Percentiles rank a stretch among this genome's conserved stretches.
Conservation (phyloP, 2,888 invertebrate genomes). For the Stenoptilia bipunctidactyla region DNA sequence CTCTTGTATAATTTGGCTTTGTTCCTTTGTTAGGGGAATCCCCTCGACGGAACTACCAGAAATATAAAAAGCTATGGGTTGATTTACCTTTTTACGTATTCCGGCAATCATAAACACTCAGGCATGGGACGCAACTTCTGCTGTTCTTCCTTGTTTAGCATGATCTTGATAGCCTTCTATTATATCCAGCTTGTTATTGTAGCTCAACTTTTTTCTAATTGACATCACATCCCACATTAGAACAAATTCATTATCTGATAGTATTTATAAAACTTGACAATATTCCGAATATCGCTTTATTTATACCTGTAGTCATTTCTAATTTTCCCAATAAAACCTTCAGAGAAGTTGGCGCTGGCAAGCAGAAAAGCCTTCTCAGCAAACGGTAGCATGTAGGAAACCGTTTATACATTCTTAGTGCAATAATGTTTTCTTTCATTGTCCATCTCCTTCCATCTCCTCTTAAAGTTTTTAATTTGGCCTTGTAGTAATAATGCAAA, state of each 20-base stretch:
- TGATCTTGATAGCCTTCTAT: not conserved
- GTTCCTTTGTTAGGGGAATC: too few species aligned
- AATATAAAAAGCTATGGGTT: too few species aligned
- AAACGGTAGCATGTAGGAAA: not conserved
- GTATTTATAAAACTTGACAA: not conserved
- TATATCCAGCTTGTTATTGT: not conserved
- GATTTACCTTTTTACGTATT: not conserved
- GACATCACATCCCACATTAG: not conserved
- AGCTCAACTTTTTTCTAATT: not conserved
- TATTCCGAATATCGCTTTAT: not conserved
- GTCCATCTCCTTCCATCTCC: not conserved
- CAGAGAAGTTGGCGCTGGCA: not conserved
- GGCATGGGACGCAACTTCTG: not conserved
- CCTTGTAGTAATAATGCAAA: not conserved
- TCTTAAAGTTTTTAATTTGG: not conserved
- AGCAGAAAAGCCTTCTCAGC: not conserved
- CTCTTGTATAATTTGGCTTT: constrained; percentile 6
- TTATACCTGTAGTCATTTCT: not conserved
- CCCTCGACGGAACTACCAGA: too few species aligned
- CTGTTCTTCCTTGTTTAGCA: not conserved
- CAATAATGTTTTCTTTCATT: not conserved
- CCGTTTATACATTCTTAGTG: not conserved
- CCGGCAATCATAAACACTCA: not conserved
- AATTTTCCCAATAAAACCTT: not conserved
- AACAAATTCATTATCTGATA: not conserved